Percentiles rank a stretch among this genome's conserved stretches.
phyloP scores from a whole-genome alignment of 1,140 invertebrate species.

The Drosophila chauvacae region DNA sequence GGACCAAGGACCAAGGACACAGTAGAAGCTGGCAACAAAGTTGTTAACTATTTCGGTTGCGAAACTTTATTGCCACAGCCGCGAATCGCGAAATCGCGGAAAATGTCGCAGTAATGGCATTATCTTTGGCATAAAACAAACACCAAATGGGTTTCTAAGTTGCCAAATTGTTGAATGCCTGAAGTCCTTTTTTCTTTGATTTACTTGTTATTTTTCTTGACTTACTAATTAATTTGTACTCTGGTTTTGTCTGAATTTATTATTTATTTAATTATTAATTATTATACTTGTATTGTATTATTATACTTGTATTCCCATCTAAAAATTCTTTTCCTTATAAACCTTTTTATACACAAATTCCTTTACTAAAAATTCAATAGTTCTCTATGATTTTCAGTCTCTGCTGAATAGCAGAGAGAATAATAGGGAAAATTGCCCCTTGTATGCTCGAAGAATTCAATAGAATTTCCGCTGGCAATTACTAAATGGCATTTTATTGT shows the following conservation, averaged over 20 bases:
- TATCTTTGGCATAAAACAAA: constrained; percentile 1
- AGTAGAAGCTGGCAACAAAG: background rate
- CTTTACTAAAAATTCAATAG: background rate
- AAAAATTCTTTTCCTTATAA: too few relatives aligned
- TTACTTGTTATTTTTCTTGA: background rate
- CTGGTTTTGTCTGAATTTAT: background rate
- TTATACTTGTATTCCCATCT: too few relatives aligned
- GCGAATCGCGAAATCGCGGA: background rate
- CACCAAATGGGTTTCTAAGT: background rate
- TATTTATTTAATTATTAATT: background rate
- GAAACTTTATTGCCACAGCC: constrained; percentile 4
- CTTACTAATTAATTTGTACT: background rate
- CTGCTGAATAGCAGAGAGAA: background rate
- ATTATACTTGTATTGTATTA: too few relatives aligned
- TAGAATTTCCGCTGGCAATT: background rate
- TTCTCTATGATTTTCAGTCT: background rate
- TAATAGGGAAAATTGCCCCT: background rate
- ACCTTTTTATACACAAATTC: background rate
- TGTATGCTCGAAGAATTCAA: background rate
- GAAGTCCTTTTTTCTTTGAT: background rate
- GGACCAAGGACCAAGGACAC: background rate
- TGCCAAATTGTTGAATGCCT: background rate
- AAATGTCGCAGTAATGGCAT: background rate
- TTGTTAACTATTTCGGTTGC: constrained; percentile 2
- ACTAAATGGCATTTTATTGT: background rate